These are phyloP conservation scores for Podarcis cretensis DNA, from an alignment of 2,113 vertebrate species.

Conservation along the genomic window DNA sequence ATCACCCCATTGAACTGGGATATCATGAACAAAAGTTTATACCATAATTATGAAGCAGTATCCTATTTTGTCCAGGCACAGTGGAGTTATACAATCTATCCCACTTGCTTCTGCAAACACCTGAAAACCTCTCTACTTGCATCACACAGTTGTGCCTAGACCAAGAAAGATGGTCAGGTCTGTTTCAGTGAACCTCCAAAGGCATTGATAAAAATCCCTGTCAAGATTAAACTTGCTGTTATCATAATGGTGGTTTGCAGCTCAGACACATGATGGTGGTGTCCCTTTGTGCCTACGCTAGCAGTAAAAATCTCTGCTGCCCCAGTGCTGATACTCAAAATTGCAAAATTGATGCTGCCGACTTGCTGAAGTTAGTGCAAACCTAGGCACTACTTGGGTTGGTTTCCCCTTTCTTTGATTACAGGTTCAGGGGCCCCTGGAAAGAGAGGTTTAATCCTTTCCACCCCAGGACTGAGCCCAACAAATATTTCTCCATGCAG, in stretches of 20 bases:
- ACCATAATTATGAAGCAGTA: neutral
- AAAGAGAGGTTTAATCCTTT: no score
- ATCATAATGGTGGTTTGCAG: neutral
- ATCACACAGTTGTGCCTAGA: neutral
- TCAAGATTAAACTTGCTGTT: neutral
- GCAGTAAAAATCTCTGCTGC: neutral
- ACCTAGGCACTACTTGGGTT: no score
- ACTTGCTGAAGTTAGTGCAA: constrained; percentile 17
- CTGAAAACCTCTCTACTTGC: neutral
- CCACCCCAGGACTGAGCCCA: no score
- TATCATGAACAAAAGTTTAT: neutral
- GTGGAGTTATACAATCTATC: neutral
- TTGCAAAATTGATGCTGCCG: constrained; percentile 4
- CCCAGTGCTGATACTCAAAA: constrained; percentile 2
- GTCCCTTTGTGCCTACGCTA: neutral
- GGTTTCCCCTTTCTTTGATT: no score
- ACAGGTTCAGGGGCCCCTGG: no score
- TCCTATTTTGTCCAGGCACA: neutral
- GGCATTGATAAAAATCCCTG: neutral
- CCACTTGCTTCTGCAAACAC: neutral
- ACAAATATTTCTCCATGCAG: no score
- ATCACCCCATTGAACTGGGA: neutral
- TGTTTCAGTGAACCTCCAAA: neutral
- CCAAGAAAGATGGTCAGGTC: no score
- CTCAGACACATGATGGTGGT: neutral